A percentile compares a stretch with the other conserved stretches of the same genome.
Conservation (phyloP, 2,888 invertebrate species). For the Lasius fuliginosus region DNA sequence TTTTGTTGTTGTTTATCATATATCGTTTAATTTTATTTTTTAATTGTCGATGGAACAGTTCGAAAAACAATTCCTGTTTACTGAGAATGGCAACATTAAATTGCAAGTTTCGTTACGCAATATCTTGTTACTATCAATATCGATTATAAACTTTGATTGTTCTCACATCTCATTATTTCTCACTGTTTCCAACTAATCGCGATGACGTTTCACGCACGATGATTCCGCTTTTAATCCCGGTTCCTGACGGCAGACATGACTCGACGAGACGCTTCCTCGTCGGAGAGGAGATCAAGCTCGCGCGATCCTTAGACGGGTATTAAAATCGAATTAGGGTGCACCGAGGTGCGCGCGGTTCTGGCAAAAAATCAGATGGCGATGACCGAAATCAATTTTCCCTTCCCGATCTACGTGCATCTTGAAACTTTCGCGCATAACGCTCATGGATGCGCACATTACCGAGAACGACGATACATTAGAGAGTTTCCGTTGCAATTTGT, state of each 20-base stretch:
- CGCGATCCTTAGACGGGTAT: conserved; percentile 53
- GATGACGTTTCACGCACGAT: conserved; percentile 21
- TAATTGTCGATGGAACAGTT: neutral
- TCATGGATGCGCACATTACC: neutral
- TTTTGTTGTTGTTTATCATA: neutral
- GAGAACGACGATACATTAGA: neutral
- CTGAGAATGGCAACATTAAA: neutral
- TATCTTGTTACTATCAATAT: neutral
- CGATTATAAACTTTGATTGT: conserved; percentile 1
- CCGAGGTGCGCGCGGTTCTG: neutral
- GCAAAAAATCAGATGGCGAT: conserved; percentile 8
- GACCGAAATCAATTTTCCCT: conserved; percentile 40
- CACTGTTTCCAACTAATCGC: conserved; percentile 1
- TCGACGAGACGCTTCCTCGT: conserved; percentile 38
- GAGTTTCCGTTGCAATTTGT: conserved; percentile 20
- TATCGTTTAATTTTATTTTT: neutral
- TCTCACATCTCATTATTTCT: neutral
- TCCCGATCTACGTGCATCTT: neutral
- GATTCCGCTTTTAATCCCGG: conserved; percentile 26
- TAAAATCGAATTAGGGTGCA: conserved; percentile 61
- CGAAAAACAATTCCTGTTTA: neutral
- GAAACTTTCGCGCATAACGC: neutral
- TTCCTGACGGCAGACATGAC: conserved; percentile 36
- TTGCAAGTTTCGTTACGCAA: neutral
- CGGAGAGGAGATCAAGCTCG: conserved; percentile 39